These are phyloP conservation scores for Sebastiscus albofasciatus DNA, from an alignment of 2,797 vertebrate species.

Conservation along the genomic window DNA sequence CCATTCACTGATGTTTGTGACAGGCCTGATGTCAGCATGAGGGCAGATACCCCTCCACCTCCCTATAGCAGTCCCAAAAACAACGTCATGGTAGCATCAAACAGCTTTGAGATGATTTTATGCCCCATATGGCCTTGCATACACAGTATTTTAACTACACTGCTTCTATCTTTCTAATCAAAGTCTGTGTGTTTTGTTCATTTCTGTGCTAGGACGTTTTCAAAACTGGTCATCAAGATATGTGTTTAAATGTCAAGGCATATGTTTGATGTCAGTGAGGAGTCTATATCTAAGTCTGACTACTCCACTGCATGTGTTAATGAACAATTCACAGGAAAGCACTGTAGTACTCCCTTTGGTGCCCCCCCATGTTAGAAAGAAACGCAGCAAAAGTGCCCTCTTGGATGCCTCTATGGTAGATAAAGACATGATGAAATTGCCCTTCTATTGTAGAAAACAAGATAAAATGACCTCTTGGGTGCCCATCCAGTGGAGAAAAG, in stretches of 20 bases:
- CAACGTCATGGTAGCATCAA: conserved; percentile 25
- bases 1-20: conserved; percentile 50
- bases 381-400: too few relatives aligned
- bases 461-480: too few relatives aligned
- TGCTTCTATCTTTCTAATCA: neutral
- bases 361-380: too few relatives aligned
- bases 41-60: conserved; percentile 21
- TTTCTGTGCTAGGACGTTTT: neutral
- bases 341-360: too few relatives aligned
- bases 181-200: neutral
- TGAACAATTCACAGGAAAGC: neutral
- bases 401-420: too few relatives aligned
- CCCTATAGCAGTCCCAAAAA: conserved; percentile 24
- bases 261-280: neutral
- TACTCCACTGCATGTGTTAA: neutral
- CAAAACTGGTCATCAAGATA: neutral
- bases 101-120: conserved; percentile 42
- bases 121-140: neutral
- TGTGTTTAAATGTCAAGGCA: neutral
- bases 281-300: neutral
- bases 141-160: too few relatives aligned
- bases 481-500: too few relatives aligned
- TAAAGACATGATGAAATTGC: too few relatives aligned
- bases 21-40: conserved; percentile 56
- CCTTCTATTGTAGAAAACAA: too few relatives aligned